A percentile compares a stretch with the other conserved stretches of the same genome.
Conservation (phyloP, 1,140 invertebrate genomes). For the Lutraria rhynchaena region DNA sequence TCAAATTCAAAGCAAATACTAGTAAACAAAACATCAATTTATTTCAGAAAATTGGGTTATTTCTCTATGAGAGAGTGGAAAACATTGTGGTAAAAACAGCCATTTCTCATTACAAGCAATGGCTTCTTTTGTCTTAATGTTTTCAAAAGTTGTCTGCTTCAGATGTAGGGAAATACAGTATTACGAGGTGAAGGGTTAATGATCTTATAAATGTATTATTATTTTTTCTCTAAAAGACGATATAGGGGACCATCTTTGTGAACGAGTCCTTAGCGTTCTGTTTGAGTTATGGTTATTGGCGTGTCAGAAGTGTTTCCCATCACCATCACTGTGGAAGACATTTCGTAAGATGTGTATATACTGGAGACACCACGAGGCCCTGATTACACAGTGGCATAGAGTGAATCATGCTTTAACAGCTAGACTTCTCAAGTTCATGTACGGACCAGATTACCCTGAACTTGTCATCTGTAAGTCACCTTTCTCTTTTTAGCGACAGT, state of each 20-base stretch:
- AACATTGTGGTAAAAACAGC: too few relatives aligned
- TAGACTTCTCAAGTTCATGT: constrained; percentile 92
- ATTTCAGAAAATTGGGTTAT: too few relatives aligned
- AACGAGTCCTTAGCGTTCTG: constrained; percentile 94
- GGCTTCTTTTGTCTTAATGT: too few relatives aligned
- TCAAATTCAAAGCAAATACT: too few relatives aligned
- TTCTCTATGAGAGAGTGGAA: too few relatives aligned
- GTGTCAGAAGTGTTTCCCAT: constrained; percentile 94
- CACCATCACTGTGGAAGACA: constrained; percentile 97
- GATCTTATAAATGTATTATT: neutral
- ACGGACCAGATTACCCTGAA: constrained; percentile 93
- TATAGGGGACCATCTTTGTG: constrained; percentile 96
- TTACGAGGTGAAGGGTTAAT: too few relatives aligned
- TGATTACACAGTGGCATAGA: constrained; percentile 96
- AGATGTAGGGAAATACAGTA: too few relatives aligned
- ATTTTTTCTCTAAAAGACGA: constrained; percentile 86
- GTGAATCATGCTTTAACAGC: constrained; percentile 95
- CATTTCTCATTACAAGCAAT: too few relatives aligned
- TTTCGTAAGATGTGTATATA: constrained; percentile 94
- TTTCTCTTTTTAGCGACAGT: too few relatives aligned
- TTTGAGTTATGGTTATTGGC: constrained; percentile 98
- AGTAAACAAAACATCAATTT: too few relatives aligned
- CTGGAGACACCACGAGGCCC: constrained; percentile 95
- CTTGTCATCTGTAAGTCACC: constrained; percentile 85
- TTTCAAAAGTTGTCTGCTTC: too few relatives aligned